Percentiles rank a stretch among this genome's conserved stretches.
Evolutionary conservation across 1,140 invertebrate species (phyloP).

Genomic region (Acyrthosiphon pisum): DNA sequence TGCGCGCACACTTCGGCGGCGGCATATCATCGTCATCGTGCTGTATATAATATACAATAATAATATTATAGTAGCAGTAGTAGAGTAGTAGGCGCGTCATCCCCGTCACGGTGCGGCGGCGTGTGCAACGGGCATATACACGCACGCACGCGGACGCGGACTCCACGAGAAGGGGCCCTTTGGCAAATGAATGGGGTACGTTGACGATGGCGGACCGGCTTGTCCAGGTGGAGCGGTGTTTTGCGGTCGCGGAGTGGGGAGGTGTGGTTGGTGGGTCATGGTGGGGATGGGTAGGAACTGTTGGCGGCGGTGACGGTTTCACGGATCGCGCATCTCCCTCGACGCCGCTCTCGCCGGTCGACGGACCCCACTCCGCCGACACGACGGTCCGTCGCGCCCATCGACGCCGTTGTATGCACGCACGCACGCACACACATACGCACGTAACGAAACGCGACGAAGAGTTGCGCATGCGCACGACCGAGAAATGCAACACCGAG

Average conservation of each 20-base stretch:
- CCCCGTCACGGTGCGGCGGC: constrained; percentile 12
- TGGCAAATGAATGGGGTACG: constrained; percentile 46
- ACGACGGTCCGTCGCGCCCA: not conserved
- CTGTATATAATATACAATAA: not conserved
- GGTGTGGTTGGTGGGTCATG: not conserved
- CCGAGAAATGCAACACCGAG: not conserved
- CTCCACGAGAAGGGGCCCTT: constrained; percentile 21
- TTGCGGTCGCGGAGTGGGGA: not conserved
- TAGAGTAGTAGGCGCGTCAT: constrained; percentile 25
- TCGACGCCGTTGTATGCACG: not conserved
- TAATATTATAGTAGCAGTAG: not conserved
- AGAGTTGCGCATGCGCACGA: not conserved
- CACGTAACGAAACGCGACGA: not conserved
- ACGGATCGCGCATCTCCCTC: not conserved
- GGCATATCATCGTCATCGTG: not conserved
- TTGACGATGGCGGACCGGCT: not conserved
- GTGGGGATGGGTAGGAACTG: not conserved
- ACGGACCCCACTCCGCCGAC: not conserved
- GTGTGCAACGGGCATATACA: not conserved
- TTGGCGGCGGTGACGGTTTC: not conserved
- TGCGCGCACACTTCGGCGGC: not conserved
- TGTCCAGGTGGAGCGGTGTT: not conserved
- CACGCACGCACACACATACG: not conserved
- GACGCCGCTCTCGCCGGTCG: not conserved
- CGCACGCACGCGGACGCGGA: not conserved